Evolutionary conservation across 2,113 vertebrate genomes (phyloP).

Genomic region (Catagonus wagneri): DNA sequence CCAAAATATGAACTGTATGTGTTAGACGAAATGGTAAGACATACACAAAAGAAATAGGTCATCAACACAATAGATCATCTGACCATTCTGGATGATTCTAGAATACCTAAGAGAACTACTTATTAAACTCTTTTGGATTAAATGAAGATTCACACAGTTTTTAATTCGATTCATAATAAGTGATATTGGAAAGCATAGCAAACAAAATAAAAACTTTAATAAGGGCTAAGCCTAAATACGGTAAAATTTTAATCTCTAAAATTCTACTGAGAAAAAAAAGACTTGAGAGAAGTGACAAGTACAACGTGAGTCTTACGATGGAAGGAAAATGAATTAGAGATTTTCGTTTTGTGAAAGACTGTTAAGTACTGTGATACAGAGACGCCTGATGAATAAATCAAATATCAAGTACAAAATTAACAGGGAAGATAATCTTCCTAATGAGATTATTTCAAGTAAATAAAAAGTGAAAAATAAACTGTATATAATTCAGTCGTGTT

Average conservation of each 20-base stretch:
- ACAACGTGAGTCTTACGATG: neutral
- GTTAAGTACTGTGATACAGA: neutral
- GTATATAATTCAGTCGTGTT: neutral
- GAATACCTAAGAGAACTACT: neutral
- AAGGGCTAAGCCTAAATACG: neutral
- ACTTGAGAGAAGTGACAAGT: neutral
- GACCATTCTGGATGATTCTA: neutral
- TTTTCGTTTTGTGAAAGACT: slow-evolving; percentile 11
- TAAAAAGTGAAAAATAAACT: neutral
- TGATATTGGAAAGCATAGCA: neutral
- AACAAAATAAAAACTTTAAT: neutral
- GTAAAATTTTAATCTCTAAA: slow-evolving; percentile 31
- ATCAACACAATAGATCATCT: neutral
- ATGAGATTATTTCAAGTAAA: slow-evolving; percentile 21
- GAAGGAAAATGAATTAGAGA: slow-evolving; percentile 30
- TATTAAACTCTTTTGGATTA: neutral
- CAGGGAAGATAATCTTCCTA: neutral
- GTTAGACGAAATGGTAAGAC: neutral
- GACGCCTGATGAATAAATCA: slow-evolving; percentile 37
- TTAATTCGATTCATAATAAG: slow-evolving; percentile 5
- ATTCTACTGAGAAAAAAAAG: neutral
- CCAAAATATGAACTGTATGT: neutral
- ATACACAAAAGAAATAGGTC: neutral
- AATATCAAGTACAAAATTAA: slow-evolving; percentile 50
- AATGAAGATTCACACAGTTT: neutral